Conservation (phyloP, 2,888 invertebrate genomes). For the Teleogryllus oceanicus region DNA sequence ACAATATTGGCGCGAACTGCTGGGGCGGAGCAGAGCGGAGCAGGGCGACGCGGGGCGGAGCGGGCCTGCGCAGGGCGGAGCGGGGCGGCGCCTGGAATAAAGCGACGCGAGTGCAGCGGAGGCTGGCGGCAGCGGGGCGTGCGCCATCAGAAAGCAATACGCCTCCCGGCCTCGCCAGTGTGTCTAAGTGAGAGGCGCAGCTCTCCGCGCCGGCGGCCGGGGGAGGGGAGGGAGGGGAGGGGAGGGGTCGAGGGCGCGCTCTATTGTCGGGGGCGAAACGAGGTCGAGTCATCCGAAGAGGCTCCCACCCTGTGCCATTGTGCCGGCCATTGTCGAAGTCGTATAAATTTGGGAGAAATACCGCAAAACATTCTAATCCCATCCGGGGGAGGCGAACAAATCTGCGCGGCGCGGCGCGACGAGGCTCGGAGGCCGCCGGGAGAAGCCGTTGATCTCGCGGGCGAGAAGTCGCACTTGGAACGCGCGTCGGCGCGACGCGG, state of each 20-base stretch:
- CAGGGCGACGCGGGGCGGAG: background rate
- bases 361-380: conserved; percentile 18
- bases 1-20: conserved; percentile 11
- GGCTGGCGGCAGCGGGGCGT: background rate
- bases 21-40: background rate
- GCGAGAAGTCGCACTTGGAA: background rate
- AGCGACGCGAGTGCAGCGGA: background rate
- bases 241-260: background rate
- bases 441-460: background rate
- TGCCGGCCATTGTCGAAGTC: background rate
- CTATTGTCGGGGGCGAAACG: background rate
- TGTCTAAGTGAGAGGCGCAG: background rate
- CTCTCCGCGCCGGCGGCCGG: background rate
- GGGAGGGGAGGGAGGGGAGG: background rate
- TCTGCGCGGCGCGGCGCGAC: background rate
- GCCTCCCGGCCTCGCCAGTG: background rate
- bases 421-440: background rate
- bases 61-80: background rate
- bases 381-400: background rate
- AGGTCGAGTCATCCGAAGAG: background rate
- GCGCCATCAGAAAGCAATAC: background rate
- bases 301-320: background rate
- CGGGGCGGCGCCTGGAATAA: background rate
- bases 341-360: conserved; percentile 1
- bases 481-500: no score